Conservation (phyloP, 2,113 vertebrate genomes). For the Anarhynchus alexandrinus region DNA sequence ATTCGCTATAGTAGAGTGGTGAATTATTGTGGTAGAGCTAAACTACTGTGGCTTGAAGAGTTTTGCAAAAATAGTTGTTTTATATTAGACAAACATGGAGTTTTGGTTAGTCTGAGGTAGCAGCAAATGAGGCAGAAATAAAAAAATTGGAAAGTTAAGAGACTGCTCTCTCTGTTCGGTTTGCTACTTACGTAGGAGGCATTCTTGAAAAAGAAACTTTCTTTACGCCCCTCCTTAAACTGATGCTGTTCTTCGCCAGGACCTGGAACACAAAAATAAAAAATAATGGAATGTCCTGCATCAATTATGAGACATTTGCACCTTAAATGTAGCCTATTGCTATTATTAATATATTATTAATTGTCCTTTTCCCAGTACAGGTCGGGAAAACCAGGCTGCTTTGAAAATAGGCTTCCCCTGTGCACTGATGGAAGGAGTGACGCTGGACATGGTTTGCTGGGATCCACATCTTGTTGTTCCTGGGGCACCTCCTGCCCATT, state of each 20-base stretch:
- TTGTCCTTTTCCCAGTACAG: not conserved
- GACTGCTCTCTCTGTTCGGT: not conserved
- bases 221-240: not conserved
- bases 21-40: conserved; percentile 22
- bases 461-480: not conserved
- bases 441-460: not conserved
- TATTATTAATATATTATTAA: not conserved
- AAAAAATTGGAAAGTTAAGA: not conserved
- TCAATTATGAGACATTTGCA: not conserved
- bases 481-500: not conserved
- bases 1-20: not conserved
- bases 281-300: not conserved
- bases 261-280: not conserved
- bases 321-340: not conserved
- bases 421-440: not conserved
- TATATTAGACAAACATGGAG: conserved; percentile 35
- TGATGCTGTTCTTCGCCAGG: not conserved
- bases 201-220: not conserved
- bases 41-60: conserved; percentile 44
- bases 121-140: conserved; percentile 57
- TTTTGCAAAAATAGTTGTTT: conserved; percentile 3
- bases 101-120: conserved; percentile 45
- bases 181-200: not conserved
- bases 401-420: not conserved
- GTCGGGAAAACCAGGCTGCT: not conserved